Evolutionary conservation across 1,140 invertebrate genomes (phyloP).

Genomic region (Rhyacophila brunnea): DNA sequence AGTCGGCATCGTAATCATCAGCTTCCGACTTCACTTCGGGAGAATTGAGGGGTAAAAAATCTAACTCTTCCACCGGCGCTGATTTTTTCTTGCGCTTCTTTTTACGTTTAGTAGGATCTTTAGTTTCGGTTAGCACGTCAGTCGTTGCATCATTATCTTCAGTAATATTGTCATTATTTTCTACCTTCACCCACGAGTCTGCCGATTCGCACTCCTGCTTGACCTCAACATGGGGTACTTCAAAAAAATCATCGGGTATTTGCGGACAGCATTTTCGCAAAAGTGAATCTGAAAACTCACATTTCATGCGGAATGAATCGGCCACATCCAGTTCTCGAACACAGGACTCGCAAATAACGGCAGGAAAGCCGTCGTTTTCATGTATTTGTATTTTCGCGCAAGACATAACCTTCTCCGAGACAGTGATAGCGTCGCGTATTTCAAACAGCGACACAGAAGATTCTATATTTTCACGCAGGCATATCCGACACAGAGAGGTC

Average conservation of each 20-base stretch:
- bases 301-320: constrained; percentile 4
- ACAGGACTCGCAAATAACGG: constrained; percentile 1
- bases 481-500: constrained; percentile 12
- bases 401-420: constrained; percentile 9
- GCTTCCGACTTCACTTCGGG: not conserved
- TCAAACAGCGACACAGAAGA: not conserved
- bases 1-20: not conserved
- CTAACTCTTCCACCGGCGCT: not conserved
- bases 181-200: no score
- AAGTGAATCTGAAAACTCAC: constrained; percentile 4
- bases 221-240: not conserved
- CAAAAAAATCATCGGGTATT: not conserved
- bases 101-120: constrained; percentile 1
- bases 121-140: not conserved
- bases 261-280: not conserved
- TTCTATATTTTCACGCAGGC: constrained; percentile 6
- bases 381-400: constrained; percentile 1
- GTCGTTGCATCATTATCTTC: not conserved
- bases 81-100: not conserved
- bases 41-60: not conserved
- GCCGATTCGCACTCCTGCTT: not conserved
- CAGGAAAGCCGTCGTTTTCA: constrained; percentile 4
- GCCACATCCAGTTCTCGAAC: not conserved
- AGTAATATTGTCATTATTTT: not conserved
- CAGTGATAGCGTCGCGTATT: not conserved